A percentile compares a stretch with the other conserved stretches of the same genome.
Evolutionary conservation across 2,888 invertebrate genomes (phyloP).

Genomic region (Formica aserva): DNA sequence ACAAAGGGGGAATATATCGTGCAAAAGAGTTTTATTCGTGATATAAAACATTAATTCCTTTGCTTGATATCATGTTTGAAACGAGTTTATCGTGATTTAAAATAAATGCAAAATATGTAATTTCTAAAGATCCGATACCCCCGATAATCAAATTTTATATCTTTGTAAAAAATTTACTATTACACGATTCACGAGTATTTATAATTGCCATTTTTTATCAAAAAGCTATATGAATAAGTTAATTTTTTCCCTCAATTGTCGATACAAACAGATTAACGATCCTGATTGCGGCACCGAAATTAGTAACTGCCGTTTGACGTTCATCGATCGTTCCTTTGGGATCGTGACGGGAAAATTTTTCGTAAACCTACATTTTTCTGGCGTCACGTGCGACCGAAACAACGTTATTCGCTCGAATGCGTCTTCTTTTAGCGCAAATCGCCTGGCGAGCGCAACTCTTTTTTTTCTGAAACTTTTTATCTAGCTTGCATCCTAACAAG

Average conservation of each 20-base stretch:
- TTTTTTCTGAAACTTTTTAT: slow-evolving; percentile 18
- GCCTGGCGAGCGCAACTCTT: slow-evolving; percentile 1
- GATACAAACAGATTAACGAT: slow-evolving; percentile 15
- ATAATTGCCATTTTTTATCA: slow-evolving; percentile 3
- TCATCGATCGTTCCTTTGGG: slow-evolving; percentile 25
- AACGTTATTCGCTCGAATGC: slow-evolving; percentile 46
- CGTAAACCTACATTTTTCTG: slow-evolving; percentile 32
- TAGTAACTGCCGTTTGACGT: slow-evolving; percentile 38
- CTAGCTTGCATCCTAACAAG: not conserved
- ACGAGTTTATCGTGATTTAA: not conserved
- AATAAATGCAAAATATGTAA: slow-evolving; percentile 1
- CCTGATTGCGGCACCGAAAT: slow-evolving; percentile 22
- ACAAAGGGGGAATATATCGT: not conserved
- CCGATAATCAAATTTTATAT: too few relatives aligned
- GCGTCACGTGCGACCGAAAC: slow-evolving; percentile 46
- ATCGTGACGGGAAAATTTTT: slow-evolving; percentile 52
- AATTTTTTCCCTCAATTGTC: not conserved
- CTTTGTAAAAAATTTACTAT: not conserved
- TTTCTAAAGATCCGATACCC: not conserved
- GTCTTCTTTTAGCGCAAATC: slow-evolving; percentile 49
- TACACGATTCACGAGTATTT: not conserved
- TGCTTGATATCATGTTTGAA: slow-evolving; percentile 1
- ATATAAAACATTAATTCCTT: not conserved
- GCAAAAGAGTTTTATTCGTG: not conserved
- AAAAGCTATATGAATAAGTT: not conserved